Evolutionary conservation across 2,113 vertebrate genomes (phyloP).

Genomic region (Clarias batrachus): DNA sequence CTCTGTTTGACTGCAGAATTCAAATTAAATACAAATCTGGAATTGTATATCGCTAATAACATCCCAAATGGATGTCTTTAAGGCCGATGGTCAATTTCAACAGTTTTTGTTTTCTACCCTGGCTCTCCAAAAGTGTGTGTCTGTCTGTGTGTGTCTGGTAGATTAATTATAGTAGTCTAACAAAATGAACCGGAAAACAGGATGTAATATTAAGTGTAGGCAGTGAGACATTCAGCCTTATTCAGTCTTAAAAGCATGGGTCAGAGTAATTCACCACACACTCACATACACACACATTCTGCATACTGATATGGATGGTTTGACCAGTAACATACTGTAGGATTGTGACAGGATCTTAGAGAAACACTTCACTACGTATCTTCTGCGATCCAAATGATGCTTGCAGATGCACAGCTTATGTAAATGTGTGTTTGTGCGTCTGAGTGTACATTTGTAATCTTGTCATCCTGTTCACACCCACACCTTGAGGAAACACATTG

Average conservation of each 20-base stretch:
- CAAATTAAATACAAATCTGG: conserved; percentile 31
- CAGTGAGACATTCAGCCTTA: background rate
- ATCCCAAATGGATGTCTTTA: background rate
- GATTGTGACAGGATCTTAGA: background rate
- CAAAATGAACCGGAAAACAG: background rate
- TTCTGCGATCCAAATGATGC: background rate
- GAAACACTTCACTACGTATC: background rate
- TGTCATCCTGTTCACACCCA: background rate
- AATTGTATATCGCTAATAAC: background rate
- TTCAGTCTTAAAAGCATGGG: background rate
- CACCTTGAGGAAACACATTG: background rate
- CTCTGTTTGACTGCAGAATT: conserved; percentile 33
- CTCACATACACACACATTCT: background rate
- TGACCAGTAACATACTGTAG: background rate
- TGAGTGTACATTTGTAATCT: background rate
- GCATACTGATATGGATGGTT: background rate
- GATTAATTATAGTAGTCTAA: conserved; percentile 13
- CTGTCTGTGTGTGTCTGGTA: background rate
- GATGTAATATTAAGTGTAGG: background rate
- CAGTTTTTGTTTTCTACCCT: conserved; percentile 45
- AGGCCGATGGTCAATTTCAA: background rate
- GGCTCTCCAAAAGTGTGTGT: conserved; percentile 24
- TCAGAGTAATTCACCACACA: background rate
- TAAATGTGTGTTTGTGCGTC: background rate
- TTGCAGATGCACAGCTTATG: background rate